A percentile compares a stretch with the other conserved stretches of the same genome.
These are phyloP conservation scores for Meloe dianella DNA, from an alignment of 2,888 invertebrate genomes.

Conservation along the genomic window DNA sequence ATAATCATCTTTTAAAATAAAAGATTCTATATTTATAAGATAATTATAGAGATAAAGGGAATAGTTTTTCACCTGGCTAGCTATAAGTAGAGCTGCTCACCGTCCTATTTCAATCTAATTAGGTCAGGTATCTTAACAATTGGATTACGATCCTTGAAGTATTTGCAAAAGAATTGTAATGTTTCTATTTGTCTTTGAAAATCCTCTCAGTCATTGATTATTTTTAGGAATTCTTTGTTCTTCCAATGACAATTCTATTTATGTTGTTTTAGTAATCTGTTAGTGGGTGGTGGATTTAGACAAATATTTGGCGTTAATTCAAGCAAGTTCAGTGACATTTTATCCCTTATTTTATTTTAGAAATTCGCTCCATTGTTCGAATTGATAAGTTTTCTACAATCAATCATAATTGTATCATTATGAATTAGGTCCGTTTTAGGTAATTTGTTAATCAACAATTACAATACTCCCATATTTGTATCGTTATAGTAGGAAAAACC, in stretches of 20 bases:
- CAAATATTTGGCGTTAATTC: constrained; percentile 1
- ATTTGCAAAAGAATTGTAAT: too few species aligned
- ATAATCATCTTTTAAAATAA: too few species aligned
- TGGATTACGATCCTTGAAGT: too few species aligned
- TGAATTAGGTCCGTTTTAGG: not conserved
- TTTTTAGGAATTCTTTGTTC: not conserved
- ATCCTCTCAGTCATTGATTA: not conserved
- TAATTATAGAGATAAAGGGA: too few species aligned
- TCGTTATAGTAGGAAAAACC: not conserved
- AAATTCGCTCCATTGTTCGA: too few species aligned
- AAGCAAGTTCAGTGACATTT: not conserved
- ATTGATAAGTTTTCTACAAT: too few species aligned
- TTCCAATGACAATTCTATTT: not conserved
- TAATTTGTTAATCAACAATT: not conserved
- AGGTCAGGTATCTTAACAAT: not conserved
- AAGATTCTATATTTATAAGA: too few species aligned
- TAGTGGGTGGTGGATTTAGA: not conserved
- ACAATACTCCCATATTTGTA: not conserved
- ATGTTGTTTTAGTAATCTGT: not conserved
- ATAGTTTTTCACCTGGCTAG: not conserved
- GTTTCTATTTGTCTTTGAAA: too few species aligned
- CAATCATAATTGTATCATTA: not conserved
- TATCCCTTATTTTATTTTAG: not conserved
- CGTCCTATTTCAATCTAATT: not conserved
- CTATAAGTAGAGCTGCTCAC: not conserved